Base-by-base conservation (phyloP, 1,140 invertebrate species). In the Xylocopa sonorina region DNA sequence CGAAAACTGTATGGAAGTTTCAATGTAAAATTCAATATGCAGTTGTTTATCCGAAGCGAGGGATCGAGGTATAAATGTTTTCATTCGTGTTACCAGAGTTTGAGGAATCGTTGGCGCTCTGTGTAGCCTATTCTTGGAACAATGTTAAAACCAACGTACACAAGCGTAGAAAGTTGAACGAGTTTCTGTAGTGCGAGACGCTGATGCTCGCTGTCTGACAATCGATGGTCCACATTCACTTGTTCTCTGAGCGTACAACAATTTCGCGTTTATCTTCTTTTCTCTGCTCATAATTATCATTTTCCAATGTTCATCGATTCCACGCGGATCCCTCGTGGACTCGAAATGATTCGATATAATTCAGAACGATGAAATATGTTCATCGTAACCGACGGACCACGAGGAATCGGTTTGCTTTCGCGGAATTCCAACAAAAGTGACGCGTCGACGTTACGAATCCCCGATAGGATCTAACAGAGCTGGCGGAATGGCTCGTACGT, bases 381-480 rank as follows among this genome's bases (percentile, higher is more conserved):
- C n/a, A n/a, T n/a, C n/a, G n/a, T n/a, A n/a, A n/a, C n/a, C n/a
- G n/a, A n/a, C n/a, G n/a, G n/a, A n/a, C n/a, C n/a, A n/a, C n/a
- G n/a, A n/a, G n/a, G n/a, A n/a, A n/a, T n/a, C n/a, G n/a, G n/a
- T n/a, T n/a, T n/a, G n/a, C n/a, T n/a, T 72, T 43, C 43, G 55
- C 38, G 3, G 38, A 46, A 57, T n/a, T 46, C 41, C 18, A 57
- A 58, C 18, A 24, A 58, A 58, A 72, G n/a, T 57, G 43, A 29
- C 48, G 12, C 27, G 21, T 4, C 41, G 24, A 10, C n/a, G 18
- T 64, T 21, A 14, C 18, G 12, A 41, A 58, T 51, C 38, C 14
- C n/a, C 9, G 24, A 71, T 57, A 60, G 60, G n/a, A 41, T 71
- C 43, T 43, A 48, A 71, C 53, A 16, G 43, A 48, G 66, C 60